Evolutionary conservation across 2,888 invertebrate species (phyloP).

Genomic region (Allolobophora icterica): DNA sequence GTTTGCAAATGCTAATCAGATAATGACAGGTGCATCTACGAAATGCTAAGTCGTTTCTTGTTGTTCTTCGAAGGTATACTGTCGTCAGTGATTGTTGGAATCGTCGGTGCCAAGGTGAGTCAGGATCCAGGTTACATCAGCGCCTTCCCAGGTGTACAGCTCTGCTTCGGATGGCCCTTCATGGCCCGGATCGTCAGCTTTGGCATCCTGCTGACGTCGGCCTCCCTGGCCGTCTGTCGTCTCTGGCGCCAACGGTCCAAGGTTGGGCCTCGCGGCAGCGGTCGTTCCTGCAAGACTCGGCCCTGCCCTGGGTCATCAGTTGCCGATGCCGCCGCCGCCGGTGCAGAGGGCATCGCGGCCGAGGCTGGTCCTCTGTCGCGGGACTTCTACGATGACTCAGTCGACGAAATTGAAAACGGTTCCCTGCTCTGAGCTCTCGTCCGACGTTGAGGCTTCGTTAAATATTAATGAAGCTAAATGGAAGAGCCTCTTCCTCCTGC

Average conservation of each 20-base stretch:
- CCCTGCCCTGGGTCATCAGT: background rate
- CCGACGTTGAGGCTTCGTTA: background rate
- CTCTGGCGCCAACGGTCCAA: background rate
- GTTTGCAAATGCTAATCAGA: too few species aligned
- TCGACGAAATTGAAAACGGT: background rate
- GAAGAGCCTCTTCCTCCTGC: background rate
- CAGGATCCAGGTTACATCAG: conserved; percentile 12
- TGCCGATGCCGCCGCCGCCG: background rate
- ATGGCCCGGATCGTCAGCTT: background rate
- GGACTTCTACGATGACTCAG: conserved; percentile 4
- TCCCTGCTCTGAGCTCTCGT: background rate
- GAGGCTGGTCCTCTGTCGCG: background rate
- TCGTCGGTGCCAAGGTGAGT: background rate
- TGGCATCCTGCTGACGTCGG: background rate
- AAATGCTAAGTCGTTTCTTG: background rate
- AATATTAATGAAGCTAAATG: conserved; percentile 2
- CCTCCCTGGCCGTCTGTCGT: background rate
- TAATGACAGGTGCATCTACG: too few species aligned
- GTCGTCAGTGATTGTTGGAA: background rate
- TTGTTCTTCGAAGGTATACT: background rate
- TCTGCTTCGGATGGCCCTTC: background rate
- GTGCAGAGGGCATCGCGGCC: background rate
- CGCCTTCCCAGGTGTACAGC: background rate
- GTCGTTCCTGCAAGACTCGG: background rate
- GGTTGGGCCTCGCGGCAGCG: background rate